Percentiles rank a stretch among this genome's conserved stretches.
Conservation (phyloP, 2,113 vertebrate genomes). For the Salvelinus fontinalis region DNA sequence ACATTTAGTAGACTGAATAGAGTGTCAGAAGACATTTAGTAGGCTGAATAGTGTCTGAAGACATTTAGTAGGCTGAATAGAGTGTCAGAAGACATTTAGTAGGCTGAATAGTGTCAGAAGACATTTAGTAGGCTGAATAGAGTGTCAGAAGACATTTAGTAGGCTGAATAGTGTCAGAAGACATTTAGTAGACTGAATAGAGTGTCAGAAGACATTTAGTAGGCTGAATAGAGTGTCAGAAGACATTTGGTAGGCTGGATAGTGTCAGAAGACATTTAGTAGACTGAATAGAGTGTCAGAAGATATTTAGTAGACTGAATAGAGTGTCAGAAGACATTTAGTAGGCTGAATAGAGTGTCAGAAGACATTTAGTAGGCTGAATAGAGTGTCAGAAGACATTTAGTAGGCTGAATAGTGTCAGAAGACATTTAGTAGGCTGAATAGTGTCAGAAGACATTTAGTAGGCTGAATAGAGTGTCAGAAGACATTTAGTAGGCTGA, state of each 20-base stretch:
- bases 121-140: neutral
- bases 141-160: neutral
- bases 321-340: neutral
- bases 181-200: neutral
- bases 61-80: too few relatives aligned
- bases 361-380: too few relatives aligned
- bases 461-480: too few relatives aligned
- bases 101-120: too few relatives aligned
- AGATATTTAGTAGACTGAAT: neutral
- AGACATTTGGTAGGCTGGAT: neutral
- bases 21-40: too few relatives aligned
- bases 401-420: neutral
- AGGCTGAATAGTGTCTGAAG: too few relatives aligned
- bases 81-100: too few relatives aligned
- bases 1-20: neutral
- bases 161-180: too few relatives aligned
- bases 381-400: neutral
- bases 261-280: neutral
- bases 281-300: too few relatives aligned
- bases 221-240: too few relatives aligned
- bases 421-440: neutral
- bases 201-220: neutral
- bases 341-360: too few relatives aligned
- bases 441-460: neutral
- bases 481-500: neutral